Evolutionary conservation across 2,113 vertebrate genomes (phyloP).

Genomic region (Eleginops maclovinus): DNA sequence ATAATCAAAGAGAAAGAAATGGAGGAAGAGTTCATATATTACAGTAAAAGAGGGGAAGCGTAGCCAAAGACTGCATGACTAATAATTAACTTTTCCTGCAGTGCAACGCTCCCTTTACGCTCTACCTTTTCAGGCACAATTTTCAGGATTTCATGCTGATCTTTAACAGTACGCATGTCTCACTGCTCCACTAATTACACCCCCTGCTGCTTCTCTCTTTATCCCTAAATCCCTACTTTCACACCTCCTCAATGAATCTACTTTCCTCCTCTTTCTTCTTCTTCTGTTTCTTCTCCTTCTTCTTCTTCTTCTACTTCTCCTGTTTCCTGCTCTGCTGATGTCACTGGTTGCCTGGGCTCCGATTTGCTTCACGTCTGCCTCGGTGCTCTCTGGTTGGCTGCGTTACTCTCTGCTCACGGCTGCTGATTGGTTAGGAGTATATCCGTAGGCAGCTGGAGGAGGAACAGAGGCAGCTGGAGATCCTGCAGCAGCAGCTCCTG

Average conservation of each 20-base stretch:
- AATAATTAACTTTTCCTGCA: background rate
- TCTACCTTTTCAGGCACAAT: background rate
- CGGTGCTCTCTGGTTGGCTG: conserved; percentile 63
- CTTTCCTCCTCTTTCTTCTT: conserved; percentile 35
- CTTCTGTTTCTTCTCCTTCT: conserved; percentile 20
- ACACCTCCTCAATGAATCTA: conserved; percentile 58
- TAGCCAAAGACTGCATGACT: background rate
- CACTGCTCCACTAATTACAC: conserved; percentile 41
- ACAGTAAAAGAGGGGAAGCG: background rate
- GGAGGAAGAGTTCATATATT: background rate
- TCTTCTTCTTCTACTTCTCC: conserved; percentile 26
- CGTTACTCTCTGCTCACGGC: conserved; percentile 70
- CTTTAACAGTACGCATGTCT: conserved; percentile 24
- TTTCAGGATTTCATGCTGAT: conserved; percentile 23
- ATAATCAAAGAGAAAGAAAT: background rate
- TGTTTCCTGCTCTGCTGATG: conserved; percentile 70
- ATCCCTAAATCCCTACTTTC: conserved; percentile 51
- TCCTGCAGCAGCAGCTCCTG: conserved; percentile 99
- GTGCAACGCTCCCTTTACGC: background rate
- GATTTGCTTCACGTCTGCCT: conserved; percentile 33
- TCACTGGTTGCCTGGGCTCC: conserved; percentile 72
- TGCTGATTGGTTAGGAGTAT: conserved; percentile 90
- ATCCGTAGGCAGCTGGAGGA: conserved; percentile 99
- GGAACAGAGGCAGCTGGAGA: conserved; percentile 99
- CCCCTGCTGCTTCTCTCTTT: conserved; percentile 36